These are phyloP conservation scores for Galeopterus variegatus DNA, from an alignment of 2,113 vertebrate genomes.

Conservation along the genomic window DNA sequence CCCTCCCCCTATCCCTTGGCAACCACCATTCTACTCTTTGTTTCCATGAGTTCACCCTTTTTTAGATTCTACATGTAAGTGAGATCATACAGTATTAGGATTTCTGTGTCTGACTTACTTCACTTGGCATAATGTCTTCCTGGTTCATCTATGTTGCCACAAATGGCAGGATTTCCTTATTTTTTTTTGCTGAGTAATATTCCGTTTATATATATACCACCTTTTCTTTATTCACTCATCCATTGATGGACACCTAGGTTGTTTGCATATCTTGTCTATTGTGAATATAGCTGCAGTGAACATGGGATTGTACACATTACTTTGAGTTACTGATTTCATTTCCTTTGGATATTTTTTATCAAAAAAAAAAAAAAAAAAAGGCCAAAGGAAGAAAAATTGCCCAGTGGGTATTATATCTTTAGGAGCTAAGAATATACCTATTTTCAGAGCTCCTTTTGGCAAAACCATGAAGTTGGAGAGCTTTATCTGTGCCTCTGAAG, in stretches of 20 bases:
- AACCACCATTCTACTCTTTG: neutral
- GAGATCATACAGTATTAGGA: neutral
- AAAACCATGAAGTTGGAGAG: neutral
- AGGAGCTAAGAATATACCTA: neutral
- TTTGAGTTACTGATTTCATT: neutral
- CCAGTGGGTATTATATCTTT: neutral
- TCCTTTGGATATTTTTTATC: neutral
- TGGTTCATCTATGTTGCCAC: neutral
- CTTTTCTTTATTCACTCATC: neutral
- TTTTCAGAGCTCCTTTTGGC: neutral
- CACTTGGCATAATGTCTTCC: neutral
- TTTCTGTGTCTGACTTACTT: neutral
- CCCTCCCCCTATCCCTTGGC: too few relatives aligned
- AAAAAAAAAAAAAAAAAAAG: neutral
- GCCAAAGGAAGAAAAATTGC: conserved; percentile 19
- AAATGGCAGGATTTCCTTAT: neutral
- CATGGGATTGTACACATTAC: neutral
- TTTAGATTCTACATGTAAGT: neutral
- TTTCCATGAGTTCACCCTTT: neutral
- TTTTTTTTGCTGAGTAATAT: neutral
- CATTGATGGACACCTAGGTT: neutral
- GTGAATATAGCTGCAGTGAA: neutral
- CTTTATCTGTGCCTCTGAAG: neutral
- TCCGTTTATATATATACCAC: neutral
- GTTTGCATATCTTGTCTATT: neutral